phyloP scores from a whole-genome alignment of 2,113 vertebrate species.

The Monopterus albus region DNA sequence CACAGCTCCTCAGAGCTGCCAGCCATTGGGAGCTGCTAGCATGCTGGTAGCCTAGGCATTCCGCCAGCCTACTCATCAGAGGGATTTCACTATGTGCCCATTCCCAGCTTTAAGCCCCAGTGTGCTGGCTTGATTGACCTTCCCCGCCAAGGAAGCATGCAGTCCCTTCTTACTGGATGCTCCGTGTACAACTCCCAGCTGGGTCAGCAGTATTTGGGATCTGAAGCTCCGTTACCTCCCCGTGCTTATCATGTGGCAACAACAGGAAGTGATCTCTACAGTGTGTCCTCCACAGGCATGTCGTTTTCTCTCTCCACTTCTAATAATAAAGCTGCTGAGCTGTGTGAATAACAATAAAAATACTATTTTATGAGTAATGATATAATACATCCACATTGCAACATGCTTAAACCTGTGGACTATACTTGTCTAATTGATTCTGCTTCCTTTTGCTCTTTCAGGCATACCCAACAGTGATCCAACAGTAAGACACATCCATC shows the following conservation, averaged over 20 bases:
- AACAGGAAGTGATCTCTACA: conserved; percentile 70
- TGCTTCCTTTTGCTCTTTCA: neutral
- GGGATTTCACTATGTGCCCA: conserved; percentile 65
- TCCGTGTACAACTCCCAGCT: conserved; percentile 77
- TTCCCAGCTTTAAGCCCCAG: conserved; percentile 72
- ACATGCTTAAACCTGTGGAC: neutral
- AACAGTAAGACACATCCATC: conserved; percentile 70
- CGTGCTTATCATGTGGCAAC: conserved; percentile 70
- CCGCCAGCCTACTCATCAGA: conserved; percentile 67
- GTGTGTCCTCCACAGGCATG: conserved; percentile 66
- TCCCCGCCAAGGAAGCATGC: conserved; percentile 67
- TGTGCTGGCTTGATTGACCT: conserved; percentile 54
- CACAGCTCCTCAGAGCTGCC: conserved; percentile 47
- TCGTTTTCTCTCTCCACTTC: neutral
- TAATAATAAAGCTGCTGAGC: neutral
- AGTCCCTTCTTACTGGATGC: conserved; percentile 74
- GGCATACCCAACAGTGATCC: conserved; percentile 64
- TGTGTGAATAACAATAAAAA: neutral
- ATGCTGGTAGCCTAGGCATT: conserved; percentile 52
- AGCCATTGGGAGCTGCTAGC: conserved; percentile 49
- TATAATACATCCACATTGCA: neutral
- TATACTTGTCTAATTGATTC: neutral
- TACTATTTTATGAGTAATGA: too few species aligned
- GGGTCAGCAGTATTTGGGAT: conserved; percentile 81
- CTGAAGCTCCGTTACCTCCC: conserved; percentile 72